Percentiles rank a stretch among this genome's conserved stretches.
Conservation (phyloP, 1,140 invertebrate species). For the Melipona quadrifasciata region DNA sequence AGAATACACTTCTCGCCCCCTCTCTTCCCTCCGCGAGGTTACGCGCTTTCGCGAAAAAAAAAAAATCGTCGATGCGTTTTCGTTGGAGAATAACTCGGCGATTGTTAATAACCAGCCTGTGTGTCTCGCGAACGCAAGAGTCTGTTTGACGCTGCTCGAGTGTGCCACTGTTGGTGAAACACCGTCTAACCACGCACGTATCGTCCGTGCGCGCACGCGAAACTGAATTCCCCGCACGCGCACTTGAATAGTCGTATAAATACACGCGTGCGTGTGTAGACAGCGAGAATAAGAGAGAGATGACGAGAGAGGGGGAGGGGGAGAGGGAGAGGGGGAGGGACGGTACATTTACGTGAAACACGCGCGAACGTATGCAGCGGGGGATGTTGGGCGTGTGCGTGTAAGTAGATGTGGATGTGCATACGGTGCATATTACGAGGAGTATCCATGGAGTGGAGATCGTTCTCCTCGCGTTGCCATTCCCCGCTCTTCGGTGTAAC, state of each 20-base stretch:
- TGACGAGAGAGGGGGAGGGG: neutral
- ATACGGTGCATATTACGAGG: slow-evolving; percentile 38
- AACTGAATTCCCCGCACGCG: slow-evolving; percentile 44
- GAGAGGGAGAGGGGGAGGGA: neutral
- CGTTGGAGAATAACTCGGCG: neutral
- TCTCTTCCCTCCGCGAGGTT: too few relatives aligned
- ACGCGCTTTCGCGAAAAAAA: neutral
- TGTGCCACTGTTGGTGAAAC: neutral
- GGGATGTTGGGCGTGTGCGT: neutral
- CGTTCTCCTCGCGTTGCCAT: slow-evolving; percentile 39
- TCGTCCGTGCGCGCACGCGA: slow-evolving; percentile 4
- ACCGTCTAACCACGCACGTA: neutral
- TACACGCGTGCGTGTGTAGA: neutral
- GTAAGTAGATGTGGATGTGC: slow-evolving; percentile 16
- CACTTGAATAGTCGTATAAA: slow-evolving; percentile 33
- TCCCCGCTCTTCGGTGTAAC: slow-evolving; percentile 37
- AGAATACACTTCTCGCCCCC: too few relatives aligned
- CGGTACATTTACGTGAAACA: slow-evolving; percentile 8
- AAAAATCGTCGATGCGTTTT: neutral
- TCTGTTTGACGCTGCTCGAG: neutral
- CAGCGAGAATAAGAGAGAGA: neutral
- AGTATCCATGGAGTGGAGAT: slow-evolving; percentile 42
- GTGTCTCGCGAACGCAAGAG: neutral
- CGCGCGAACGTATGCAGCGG: neutral
- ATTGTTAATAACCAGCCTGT: neutral